Evolutionary conservation across 1,140 invertebrate species (phyloP), one percentile per base, ranked within the genome.

Genomic region (Caenorhabditis brenneri): DNA sequence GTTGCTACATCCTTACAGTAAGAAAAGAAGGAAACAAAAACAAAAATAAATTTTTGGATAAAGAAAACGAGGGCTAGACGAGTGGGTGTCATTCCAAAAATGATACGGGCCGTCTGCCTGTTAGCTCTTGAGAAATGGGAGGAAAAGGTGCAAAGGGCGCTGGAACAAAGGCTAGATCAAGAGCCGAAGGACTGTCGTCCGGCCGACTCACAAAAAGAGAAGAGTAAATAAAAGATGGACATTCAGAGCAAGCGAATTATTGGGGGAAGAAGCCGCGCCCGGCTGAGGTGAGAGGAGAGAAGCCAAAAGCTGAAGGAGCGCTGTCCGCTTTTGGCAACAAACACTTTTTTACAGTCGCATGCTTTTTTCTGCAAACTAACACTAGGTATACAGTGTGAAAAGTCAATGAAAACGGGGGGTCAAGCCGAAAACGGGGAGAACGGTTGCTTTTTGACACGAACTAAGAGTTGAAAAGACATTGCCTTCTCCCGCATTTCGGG

Each of bases 381-480:
- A n/a, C n/a, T n/a, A 22, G 65, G 65, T 74, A 74, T 39, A 42
- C 36, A 74, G 27, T 36, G 33, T 65, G 29, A 42, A 74, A n/a
- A 39, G 65, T 42, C 33, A 42, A 42, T 74, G 65, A 15, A 74
- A 46, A 42, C 5, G 36, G n/a, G n/a, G n/a, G n/a, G n/a, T n/a
- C n/a, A n/a, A n/a, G n/a, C n/a, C n/a, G n/a, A n/a, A n/a, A n/a
- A n/a, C n/a, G n/a, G 39, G 39, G 49, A 6, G 24, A 74, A 42
- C 36, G 36, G 65, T 74, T 74, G 33, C 65, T 74, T 74, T 74
- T 74, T 42, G 65, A 74, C 65, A 74, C 65, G 65, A 74, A 42
- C 65, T 74, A 74, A 42, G 65, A 74, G 36, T 74, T 74, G 65
- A 74, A 74, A 74, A 74, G 65, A 74, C 65, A 74, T 74, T 74